A percentile compares a stretch with the other conserved stretches of the same genome.
Conservation (phyloP, 2,113 vertebrate genomes). For the Boulengeromyrus knoepffleri region DNA sequence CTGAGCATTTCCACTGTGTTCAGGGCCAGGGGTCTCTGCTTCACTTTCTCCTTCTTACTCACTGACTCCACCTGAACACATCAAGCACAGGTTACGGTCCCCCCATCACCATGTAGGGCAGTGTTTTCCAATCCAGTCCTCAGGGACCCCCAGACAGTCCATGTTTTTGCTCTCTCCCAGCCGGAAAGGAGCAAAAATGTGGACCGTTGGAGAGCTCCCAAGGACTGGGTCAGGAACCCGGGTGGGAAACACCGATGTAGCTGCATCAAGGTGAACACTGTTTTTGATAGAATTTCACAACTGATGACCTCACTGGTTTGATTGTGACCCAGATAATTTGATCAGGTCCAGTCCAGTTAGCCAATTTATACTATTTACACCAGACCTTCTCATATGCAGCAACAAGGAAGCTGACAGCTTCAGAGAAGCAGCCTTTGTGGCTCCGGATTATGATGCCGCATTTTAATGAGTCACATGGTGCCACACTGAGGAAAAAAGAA, state of each 20-base stretch:
- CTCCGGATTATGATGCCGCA: neutral
- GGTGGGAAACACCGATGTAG: neutral
- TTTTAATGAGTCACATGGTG: neutral
- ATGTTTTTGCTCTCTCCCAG: neutral
- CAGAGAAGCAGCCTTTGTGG: neutral
- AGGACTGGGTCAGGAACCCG: neutral
- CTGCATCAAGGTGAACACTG: neutral
- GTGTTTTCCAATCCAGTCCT: neutral
- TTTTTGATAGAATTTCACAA: neutral
- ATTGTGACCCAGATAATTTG: neutral
- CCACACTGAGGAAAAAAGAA: neutral
- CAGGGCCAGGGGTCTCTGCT: slow-evolving; percentile 87
- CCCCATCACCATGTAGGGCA: neutral
- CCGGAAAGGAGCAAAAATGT: neutral
- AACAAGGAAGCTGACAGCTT: neutral
- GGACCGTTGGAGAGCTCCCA: neutral
- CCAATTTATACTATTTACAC: neutral
- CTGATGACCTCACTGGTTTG: neutral
- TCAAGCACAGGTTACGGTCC: neutral
- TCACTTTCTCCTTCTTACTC: slow-evolving; percentile 89
- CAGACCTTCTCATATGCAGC: neutral
- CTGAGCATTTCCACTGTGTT: slow-evolving; percentile 97
- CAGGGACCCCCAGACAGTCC: neutral
- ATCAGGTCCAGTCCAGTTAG: neutral
- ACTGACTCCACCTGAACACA: slow-evolving; percentile 78